Conservation (phyloP, 2,113 vertebrate genomes). For the Epinephelus lanceolatus region DNA sequence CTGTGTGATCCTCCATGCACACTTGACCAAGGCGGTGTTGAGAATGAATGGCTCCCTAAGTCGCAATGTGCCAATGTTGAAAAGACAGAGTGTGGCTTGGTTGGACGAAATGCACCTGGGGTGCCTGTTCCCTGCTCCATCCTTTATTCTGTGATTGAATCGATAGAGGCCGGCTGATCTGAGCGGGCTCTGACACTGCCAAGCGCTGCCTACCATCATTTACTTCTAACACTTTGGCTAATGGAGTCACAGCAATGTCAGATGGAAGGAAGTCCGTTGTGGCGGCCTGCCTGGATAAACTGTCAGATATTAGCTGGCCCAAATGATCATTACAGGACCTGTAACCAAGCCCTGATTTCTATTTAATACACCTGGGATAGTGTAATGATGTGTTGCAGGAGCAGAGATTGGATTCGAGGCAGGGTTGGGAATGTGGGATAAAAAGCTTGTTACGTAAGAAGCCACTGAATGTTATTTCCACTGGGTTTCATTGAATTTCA, state of each 20-base stretch:
- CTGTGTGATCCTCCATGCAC: slow-evolving; percentile 10
- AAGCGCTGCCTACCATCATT: slow-evolving; percentile 76
- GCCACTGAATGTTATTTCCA: slow-evolving; percentile 44
- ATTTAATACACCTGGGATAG: slow-evolving; percentile 71
- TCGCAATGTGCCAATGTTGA: slow-evolving; percentile 60
- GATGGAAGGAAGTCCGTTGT: slow-evolving; percentile 70
- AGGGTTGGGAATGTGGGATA: slow-evolving; percentile 37
- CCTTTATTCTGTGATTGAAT: slow-evolving; percentile 78
- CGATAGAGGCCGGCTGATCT: slow-evolving; percentile 72
- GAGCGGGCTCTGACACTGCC: slow-evolving; percentile 70
- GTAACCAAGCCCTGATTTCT: slow-evolving; percentile 66
- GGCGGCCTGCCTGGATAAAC: slow-evolving; percentile 73
- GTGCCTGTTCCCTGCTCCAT: slow-evolving; percentile 64
- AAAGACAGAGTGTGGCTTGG: slow-evolving; percentile 71
- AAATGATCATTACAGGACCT: slow-evolving; percentile 66
- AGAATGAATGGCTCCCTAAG: slow-evolving; percentile 53
- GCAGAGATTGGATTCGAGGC: slow-evolving; percentile 46
- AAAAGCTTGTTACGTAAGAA: slow-evolving; percentile 54
- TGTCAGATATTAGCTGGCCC: slow-evolving; percentile 67
- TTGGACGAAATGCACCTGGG: slow-evolving; percentile 73
- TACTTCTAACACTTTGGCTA: slow-evolving; percentile 77
- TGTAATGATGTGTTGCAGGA: slow-evolving; percentile 59
- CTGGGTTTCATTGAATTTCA: slow-evolving; percentile 72
- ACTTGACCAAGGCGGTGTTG: slow-evolving; percentile 23
- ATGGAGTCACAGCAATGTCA: slow-evolving; percentile 83